phyloP scores from a whole-genome alignment of 1,140 invertebrate genomes.

The Samia ricini region DNA sequence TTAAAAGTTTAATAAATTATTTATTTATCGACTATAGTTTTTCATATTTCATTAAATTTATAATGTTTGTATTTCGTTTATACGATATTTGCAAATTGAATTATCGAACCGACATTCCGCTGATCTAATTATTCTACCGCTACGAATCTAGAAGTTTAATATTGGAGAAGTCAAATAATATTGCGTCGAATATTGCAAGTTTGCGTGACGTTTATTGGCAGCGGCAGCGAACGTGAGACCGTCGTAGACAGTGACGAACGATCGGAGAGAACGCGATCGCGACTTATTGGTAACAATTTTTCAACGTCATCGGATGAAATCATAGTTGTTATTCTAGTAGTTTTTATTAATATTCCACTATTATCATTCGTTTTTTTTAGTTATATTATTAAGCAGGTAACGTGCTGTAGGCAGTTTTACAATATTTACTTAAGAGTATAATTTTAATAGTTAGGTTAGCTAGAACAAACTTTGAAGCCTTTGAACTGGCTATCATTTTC shows the following conservation, averaged over 20 bases:
- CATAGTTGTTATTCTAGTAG: background rate
- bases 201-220: constrained; percentile 37
- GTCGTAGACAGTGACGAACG: constrained; percentile 52
- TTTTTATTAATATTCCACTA: background rate
- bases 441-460: too few species aligned
- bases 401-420: too few species aligned
- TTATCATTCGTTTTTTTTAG: background rate
- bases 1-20: background rate
- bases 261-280: constrained; percentile 47
- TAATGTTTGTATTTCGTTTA: background rate
- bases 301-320: constrained; percentile 50
- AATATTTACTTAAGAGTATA: too few species aligned
- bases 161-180: background rate
- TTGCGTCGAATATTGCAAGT: background rate
- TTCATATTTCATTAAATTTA: background rate
- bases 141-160: too few species aligned
- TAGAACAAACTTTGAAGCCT: too few species aligned
- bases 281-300: constrained; percentile 61
- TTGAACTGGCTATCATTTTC: too few species aligned
- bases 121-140: background rate
- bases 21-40: background rate
- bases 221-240: constrained; percentile 21
- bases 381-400: too few species aligned
- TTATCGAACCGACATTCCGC: background rate
- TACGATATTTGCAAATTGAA: background rate